Evolutionary conservation across 1,140 invertebrate genomes (phyloP).

Genomic region (Tribolium castaneum): DNA sequence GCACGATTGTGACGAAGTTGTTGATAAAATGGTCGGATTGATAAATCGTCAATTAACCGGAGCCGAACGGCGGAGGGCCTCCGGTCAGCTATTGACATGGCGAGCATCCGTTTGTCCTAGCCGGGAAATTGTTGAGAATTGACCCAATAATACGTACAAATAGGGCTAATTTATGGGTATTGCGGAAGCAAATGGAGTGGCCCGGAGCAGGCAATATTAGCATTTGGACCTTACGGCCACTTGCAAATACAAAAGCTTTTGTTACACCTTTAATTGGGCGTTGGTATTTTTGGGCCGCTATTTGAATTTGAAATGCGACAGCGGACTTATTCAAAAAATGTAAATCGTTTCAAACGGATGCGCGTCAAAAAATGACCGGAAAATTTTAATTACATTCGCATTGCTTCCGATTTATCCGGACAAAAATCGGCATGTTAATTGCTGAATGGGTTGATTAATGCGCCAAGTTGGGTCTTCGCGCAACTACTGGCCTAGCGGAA

Average conservation of each 20-base stretch:
- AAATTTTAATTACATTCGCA: constrained; percentile 17
- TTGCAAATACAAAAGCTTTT: constrained; percentile 22
- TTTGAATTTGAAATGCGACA: constrained; percentile 23
- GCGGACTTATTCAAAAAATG: constrained; percentile 26
- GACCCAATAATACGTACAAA: constrained; percentile 34
- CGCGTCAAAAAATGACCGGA: constrained; percentile 11
- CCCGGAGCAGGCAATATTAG: constrained; percentile 7
- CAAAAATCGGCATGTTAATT: constrained; percentile 14
- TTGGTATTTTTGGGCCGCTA: constrained; percentile 19
- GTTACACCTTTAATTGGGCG: constrained; percentile 26
- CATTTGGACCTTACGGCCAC: constrained; percentile 24
- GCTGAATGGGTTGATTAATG: constrained; percentile 19
- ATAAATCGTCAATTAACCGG: constrained; percentile 26
- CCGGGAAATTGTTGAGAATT: constrained; percentile 33
- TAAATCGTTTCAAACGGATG: constrained; percentile 23
- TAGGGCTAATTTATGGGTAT: constrained; percentile 34
- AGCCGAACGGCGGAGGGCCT: neutral
- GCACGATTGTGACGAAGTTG: neutral
- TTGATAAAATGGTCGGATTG: neutral
- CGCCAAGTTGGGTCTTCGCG: constrained; percentile 9
- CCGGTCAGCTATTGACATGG: constrained; percentile 19
- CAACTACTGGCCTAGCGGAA: constrained; percentile 10
- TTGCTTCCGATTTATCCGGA: constrained; percentile 1
- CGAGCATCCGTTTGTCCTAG: constrained; percentile 17
- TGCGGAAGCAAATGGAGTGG: constrained; percentile 26